Base-by-base conservation (phyloP, 2,113 vertebrate species). In the Chaenogobius annularis region DNA sequence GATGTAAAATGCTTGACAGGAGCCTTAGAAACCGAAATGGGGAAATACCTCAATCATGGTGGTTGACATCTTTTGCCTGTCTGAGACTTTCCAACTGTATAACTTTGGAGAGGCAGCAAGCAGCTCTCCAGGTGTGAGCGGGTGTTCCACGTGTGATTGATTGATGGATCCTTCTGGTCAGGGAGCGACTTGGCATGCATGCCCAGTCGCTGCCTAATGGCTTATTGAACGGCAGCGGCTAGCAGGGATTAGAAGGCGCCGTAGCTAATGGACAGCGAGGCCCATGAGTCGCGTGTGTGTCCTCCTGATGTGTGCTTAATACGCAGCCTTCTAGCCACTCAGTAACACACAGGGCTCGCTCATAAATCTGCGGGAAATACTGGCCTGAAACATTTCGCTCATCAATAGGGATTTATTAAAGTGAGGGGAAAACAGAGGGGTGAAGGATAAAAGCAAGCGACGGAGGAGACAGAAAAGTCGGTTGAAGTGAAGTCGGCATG, bases 191-290 rank as follows among this genome's bases (percentile, higher is more conserved):
- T 92, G 86, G 90, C 90, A 80, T 89, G 81, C 89, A 87, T 75
- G 90, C 83, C 83, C 90, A 89, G 87, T 90, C 87, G 82, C 82
- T 85, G 78, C 74, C 88, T 92, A 93, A 92, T 93, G 77, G 91
- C 87, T 93, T 94, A 92, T 93, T 92, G 88, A 92, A 73, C 88
- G 87, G 83, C 79, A 44, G 66, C 69, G 81, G 84, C 85, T 88
- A 69, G 79, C 82, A 86, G 87, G 85, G 82, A 92, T 93, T 94
- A 88, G 86, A 86, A 90, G 92, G 79, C 59, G 47, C 74, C 50
- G 12, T 23, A 7, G 91, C 91, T 92, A 91, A 91, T 87, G 78
- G 70, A 63, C 70, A 68, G 75, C 31, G 66, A 72, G 59, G 48
- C 63, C 66, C 55, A 10, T 0, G 20, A 46, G 68, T 66, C 56